phyloP scores from a whole-genome alignment of 2,113 vertebrate genomes.

The Cyphomyrus plagiostoma region DNA sequence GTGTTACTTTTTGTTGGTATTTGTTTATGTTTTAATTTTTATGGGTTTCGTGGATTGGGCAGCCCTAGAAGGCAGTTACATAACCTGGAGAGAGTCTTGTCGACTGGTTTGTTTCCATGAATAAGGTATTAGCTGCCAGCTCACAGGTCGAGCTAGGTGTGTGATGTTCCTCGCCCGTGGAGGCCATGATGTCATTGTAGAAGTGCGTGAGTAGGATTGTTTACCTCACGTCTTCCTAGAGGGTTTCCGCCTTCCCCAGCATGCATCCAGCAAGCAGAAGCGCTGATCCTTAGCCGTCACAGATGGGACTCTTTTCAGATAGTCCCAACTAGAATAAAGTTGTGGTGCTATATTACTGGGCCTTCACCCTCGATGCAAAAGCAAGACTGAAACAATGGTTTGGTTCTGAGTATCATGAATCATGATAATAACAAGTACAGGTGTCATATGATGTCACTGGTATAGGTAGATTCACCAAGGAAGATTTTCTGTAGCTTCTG shows the following conservation, averaged over 20 bases:
- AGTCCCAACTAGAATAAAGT: not conserved
- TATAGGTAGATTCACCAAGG: not conserved
- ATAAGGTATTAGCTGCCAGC: constrained; percentile 2
- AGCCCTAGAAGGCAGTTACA: not conserved
- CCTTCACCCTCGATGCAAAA: not conserved
- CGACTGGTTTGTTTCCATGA: constrained; percentile 2
- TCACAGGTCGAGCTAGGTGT: not conserved
- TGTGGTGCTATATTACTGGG: not conserved
- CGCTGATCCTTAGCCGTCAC: not conserved
- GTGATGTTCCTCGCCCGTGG: not conserved
- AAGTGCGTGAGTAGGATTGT: not conserved
- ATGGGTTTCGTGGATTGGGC: not conserved
- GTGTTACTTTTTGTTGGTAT: not conserved
- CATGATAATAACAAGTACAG: not conserved
- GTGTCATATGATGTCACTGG: not conserved
- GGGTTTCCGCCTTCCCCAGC: not conserved
- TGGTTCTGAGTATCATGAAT: not conserved
- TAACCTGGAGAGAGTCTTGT: not conserved
- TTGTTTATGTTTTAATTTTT: not conserved
- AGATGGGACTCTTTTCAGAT: not conserved
- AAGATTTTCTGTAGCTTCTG: not conserved
- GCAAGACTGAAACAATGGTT: not conserved
- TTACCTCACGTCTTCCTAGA: not conserved
- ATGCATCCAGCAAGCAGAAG: not conserved
- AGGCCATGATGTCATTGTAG: not conserved